Evolutionary conservation across 1,140 invertebrate species (phyloP), one percentile per base, ranked within the genome.

Genomic region (Colletes latitarsis): DNA sequence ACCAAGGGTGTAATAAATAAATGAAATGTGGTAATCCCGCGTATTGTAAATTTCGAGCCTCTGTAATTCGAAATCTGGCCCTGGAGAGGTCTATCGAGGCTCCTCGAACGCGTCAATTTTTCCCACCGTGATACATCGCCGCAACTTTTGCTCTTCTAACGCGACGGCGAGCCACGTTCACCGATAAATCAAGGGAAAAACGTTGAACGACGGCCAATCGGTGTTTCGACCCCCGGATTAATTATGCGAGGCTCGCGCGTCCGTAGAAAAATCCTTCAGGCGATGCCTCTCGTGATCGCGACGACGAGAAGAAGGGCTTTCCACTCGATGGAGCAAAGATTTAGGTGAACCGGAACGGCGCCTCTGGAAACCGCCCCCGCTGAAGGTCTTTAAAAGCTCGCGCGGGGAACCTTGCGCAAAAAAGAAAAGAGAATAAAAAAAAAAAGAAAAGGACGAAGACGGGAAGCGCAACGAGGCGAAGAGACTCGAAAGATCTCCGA

Each of bases 311-410:
- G 68, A 63, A 39, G 46, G 76, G 57, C 60, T 87, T 88, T 88
- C 77, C 73, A 82, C 69, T 87, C 82, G 80, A 88, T 85, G 71
- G 85, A 77, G 80, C 76, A 82, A 88, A 85, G 86, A 88, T 88
- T 88, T 87, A 88, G 85, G 82, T 82, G 86, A 85, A 85, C 75
- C 85, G 76, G 72, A 82, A 84, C 74, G 64, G 53, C 46, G 76
- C 67, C 53, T 72, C 77, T 77, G 73, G 2, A 76, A 82, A 82
- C 52, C 82, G 39, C 63, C 68, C 58, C 66, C 63, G 73, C 64
- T 82, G 72, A 82, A 76, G 86, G 82, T 88, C 86, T 86, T 88
- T 88, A 88, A 88, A 88, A 88, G 86, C 86, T 86, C 76, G 68
- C 43, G 57, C 66, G 69, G 6, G 63, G 15, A 77, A 39, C 57